A percentile compares a stretch with the other conserved stretches of the same genome.
Evolutionary conservation across 1,140 invertebrate species (phyloP).

Genomic region (Solen grandis): DNA sequence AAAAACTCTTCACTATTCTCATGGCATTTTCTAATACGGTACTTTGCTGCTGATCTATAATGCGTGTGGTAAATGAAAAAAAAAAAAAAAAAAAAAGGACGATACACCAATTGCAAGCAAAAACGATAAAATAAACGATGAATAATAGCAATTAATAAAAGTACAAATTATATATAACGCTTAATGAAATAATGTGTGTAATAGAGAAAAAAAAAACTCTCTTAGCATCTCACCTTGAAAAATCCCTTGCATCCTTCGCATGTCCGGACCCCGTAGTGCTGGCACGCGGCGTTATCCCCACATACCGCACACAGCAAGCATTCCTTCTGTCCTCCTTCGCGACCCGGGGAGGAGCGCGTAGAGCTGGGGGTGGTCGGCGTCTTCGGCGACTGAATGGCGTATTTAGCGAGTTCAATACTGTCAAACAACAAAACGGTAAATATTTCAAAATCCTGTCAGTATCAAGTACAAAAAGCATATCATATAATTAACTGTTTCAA

Average conservation of each 20-base stretch:
- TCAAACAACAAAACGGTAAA: constrained; percentile 38
- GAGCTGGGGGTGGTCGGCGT: constrained; percentile 77
- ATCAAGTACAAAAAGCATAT: constrained; percentile 7
- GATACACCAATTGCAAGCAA: too few species aligned
- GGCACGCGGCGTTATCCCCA: constrained; percentile 98
- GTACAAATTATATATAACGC: too few species aligned
- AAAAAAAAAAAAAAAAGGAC: too few species aligned
- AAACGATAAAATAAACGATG: too few species aligned
- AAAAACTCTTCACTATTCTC: too few species aligned
- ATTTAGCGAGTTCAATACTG: constrained; percentile 77
- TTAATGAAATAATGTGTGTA: too few species aligned
- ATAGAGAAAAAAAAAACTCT: too few species aligned
- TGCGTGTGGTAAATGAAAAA: too few species aligned
- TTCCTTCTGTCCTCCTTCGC: constrained; percentile 72
- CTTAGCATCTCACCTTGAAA: constrained; percentile 83
- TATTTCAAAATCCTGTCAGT: constrained; percentile 20
- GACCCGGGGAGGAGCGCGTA: constrained; percentile 75
- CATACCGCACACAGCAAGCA: constrained; percentile 96
- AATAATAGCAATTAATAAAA: too few species aligned
- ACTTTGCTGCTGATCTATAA: too few species aligned
- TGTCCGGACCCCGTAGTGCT: constrained; percentile 98
- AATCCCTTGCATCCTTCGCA: constrained; percentile 96
- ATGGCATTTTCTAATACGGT: too few species aligned
- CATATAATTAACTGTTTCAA: not conserved
- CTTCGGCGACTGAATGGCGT: constrained; percentile 77